Evolutionary conservation across 2,797 vertebrate genomes (phyloP).

Genomic region (Clarias laeviceps): DNA sequence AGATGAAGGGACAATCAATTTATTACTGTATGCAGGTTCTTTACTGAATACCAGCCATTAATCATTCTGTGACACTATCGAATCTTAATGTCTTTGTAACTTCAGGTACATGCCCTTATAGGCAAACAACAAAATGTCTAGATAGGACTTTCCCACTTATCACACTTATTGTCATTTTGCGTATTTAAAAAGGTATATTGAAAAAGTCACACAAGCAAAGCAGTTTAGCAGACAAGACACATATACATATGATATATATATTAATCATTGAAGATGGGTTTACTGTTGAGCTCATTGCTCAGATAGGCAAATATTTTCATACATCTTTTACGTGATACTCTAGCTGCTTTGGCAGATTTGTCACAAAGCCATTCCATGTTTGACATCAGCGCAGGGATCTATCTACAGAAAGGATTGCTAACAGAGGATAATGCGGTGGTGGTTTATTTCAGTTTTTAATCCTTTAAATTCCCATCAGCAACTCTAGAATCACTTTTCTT

Average conservation of each 20-base stretch:
- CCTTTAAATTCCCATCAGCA: not conserved
- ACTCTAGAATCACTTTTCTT: not conserved
- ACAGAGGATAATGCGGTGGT: not conserved
- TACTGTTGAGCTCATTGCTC: constrained; percentile 25
- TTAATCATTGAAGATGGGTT: constrained; percentile 21
- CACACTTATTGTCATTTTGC: not conserved
- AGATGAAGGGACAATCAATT: constrained; percentile 27
- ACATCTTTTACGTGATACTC: not conserved
- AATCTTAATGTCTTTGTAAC: constrained; percentile 5
- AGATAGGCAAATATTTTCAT: constrained; percentile 24
- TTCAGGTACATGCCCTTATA: constrained; percentile 15
- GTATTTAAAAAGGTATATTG: not conserved
- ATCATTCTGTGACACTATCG: constrained; percentile 47
- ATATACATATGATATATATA: not conserved
- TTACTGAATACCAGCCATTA: constrained; percentile 34
- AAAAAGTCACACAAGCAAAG: not conserved
- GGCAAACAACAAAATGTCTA: not conserved
- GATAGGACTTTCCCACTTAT: not conserved
- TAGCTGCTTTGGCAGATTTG: constrained; percentile 1
- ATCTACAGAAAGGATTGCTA: not conserved
- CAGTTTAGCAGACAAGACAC: constrained; percentile 16
- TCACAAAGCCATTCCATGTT: not conserved
- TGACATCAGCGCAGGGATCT: not conserved
- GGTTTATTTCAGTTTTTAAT: not conserved
- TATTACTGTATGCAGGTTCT: constrained; percentile 21